Conservation (phyloP, 2,797 vertebrate genomes). For the Lithobates pipiens region DNA sequence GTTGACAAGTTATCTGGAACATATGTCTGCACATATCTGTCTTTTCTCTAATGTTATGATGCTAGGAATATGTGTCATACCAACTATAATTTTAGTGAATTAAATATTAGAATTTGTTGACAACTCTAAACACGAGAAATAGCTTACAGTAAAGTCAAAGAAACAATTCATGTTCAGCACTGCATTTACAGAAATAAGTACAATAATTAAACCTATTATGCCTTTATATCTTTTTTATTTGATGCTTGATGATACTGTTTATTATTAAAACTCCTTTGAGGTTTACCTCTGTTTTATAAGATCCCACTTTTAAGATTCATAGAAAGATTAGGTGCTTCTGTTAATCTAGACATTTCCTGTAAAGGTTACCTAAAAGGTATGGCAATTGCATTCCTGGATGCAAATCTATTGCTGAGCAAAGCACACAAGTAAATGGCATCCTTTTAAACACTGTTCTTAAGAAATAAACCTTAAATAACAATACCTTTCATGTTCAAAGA, state of each 20-base stretch:
- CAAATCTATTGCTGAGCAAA: conserved; percentile 18
- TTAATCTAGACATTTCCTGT: conserved; percentile 27
- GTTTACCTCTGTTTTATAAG: conserved; percentile 27
- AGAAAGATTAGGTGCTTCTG: conserved; percentile 14
- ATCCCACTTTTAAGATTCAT: conserved; percentile 35
- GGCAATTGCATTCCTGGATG: conserved; percentile 17
- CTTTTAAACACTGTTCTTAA: conserved; percentile 6
- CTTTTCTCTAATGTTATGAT: no score
- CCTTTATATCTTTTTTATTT: not conserved
- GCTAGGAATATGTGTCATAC: no score
- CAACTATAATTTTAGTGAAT: no score
- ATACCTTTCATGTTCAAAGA: conserved; percentile 42
- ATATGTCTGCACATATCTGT: no score
- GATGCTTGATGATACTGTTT: conserved; percentile 3
- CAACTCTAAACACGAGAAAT: no score
- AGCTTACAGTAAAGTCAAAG: not conserved
- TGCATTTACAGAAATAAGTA: conserved; percentile 9
- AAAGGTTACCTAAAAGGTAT: conserved; percentile 13
- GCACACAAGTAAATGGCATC: conserved; percentile 23
- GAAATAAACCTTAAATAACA: conserved; percentile 24
- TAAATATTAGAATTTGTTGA: no score
- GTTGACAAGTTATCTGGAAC: no score
- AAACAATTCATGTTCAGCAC: not conserved
- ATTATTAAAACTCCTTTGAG: conserved; percentile 39
- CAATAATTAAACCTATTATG: conserved; percentile 9